These are phyloP conservation scores for Lepidostoma basale DNA, from an alignment of 1,140 invertebrate genomes.

Conservation along the genomic window DNA sequence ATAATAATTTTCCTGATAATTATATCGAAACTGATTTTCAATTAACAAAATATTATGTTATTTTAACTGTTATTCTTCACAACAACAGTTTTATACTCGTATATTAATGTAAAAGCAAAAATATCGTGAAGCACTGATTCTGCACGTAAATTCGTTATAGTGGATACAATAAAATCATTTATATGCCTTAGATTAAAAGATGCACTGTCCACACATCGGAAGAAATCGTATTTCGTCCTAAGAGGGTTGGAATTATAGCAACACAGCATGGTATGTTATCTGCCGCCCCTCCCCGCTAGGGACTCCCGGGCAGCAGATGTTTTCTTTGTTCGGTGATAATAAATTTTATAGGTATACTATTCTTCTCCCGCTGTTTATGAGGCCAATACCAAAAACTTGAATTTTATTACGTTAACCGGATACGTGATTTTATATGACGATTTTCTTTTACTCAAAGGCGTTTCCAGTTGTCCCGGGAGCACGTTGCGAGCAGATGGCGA, in stretches of 20 bases:
- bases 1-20: too few species aligned
- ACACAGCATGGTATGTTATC: conserved; percentile 7
- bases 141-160: too few species aligned
- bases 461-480: conserved; percentile 5
- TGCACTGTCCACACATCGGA: too few species aligned
- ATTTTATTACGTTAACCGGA: conserved; percentile 43
- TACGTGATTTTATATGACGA: conserved; percentile 41
- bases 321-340: conserved; percentile 47
- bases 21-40: too few species aligned
- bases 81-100: too few species aligned
- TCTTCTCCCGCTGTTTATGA: conserved; percentile 44
- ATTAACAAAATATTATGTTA: too few species aligned
- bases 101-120: too few species aligned
- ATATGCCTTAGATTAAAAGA: too few species aligned
- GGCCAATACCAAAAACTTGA: conserved; percentile 44
- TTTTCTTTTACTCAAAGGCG: conserved; percentile 12
- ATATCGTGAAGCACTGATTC: too few species aligned
- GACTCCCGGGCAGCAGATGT: conserved; percentile 38
- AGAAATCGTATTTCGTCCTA: too few species aligned
- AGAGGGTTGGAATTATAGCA: conserved; percentile 2
- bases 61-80: too few species aligned
- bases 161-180: too few species aligned
- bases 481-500: conserved; percentile 17
- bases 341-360: conserved; percentile 47
- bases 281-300: background rate